These are phyloP conservation scores for Megathymus violae DNA, from an alignment of 1,140 invertebrate species.

Conservation along the genomic window DNA sequence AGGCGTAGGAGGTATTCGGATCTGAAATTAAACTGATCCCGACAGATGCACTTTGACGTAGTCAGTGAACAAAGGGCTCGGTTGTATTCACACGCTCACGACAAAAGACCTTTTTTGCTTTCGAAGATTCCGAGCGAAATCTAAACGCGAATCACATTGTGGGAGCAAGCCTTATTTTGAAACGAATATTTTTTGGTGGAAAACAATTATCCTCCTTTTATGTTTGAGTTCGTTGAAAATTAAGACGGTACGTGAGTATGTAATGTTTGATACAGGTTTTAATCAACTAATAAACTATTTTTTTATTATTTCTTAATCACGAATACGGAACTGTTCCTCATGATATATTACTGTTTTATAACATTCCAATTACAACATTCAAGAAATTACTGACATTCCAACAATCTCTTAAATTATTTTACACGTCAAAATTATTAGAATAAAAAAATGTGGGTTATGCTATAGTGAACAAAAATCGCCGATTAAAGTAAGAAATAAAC, in stretches of 20 bases:
- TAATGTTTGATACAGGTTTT: constrained; percentile 8
- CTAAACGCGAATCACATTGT: constrained; percentile 69
- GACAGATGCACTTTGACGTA: constrained; percentile 73
- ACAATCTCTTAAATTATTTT: neutral
- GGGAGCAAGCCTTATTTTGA: constrained; percentile 60
- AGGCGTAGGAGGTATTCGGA: constrained; percentile 38
- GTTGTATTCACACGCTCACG: constrained; percentile 65
- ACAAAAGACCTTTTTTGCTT: constrained; percentile 70
- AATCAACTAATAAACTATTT: no score
- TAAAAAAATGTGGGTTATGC: constrained; percentile 55
- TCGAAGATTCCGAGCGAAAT: constrained; percentile 63
- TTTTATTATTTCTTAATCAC: no score
- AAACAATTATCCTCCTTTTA: constrained; percentile 37
- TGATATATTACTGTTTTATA: no score
- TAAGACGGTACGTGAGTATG: constrained; percentile 23
- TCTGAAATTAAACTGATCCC: constrained; percentile 60
- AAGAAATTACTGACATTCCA: neutral
- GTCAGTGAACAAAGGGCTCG: constrained; percentile 55
- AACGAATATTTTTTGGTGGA: constrained; percentile 46
- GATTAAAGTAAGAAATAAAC: constrained; percentile 77
- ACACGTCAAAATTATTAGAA: constrained; percentile 47
- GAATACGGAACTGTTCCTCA: no score
- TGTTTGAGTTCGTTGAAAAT: constrained; percentile 14
- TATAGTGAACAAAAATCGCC: constrained; percentile 60
- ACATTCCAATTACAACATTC: neutral